Base-by-base conservation (phyloP, 2,797 vertebrate genomes). In the Benthosema pterotum region DNA sequence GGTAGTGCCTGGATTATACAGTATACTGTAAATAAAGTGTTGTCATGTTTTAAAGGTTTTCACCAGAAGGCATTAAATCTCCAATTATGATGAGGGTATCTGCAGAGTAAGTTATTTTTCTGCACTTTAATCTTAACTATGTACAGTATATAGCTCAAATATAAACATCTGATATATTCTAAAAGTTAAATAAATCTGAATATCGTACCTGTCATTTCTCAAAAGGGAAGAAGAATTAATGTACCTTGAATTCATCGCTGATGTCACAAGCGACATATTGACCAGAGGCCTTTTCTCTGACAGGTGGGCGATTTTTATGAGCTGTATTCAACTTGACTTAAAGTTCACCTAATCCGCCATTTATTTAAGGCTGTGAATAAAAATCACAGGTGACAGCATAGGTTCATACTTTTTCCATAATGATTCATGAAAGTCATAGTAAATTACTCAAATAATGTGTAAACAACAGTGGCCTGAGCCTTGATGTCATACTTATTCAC, bases 201-300 rank as follows among this genome's bases (percentile, higher is more conserved):
- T 63, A 11, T 32, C 47, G 71, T 0, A 46, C 9, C 7, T 74
- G 49, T 63, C 52, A 4, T 57, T 78, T 63, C 43, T 79, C 14
- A 60, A 55, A 85, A 99, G 97, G 77, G 94, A 97, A 71, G 95
- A 98, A 74, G 96, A 99, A 77, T 80, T 96, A 47, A 75, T 89
- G 64, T 98, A 97, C 88, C 92, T 99, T 60, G 93, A 90, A 75
- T 98, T 98, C 80, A 94, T 99, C 77, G 91, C 95, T 83, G 94
- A 94, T 70, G 80, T 98, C 69, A 98, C 97, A 51, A 94, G 95
- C 69, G 95, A 99, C 58, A 95, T 99, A 83, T 89, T 98, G 85
- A 91, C 83, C 72, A 89, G 94, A 19, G 94, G 93, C 52, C 83
- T 96, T 32, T 95, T 95, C 89, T 97, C 97, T 69, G 91, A 95